Evolutionary conservation across 2,113 vertebrate genomes (phyloP), one percentile per base, ranked within the genome.

Genomic region (Thomomys bottae): DNA sequence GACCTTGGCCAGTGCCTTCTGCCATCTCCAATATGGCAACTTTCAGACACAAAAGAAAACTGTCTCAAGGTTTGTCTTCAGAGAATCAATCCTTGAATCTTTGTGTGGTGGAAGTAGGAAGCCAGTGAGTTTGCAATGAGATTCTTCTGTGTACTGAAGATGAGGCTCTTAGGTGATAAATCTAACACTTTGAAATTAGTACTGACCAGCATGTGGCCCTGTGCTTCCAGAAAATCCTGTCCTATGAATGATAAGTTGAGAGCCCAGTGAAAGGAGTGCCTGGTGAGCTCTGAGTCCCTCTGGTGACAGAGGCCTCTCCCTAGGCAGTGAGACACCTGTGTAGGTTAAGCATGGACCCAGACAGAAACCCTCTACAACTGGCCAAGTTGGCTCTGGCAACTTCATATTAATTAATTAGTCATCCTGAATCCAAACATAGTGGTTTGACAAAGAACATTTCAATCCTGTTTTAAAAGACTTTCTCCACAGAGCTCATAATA

Each of bases 401-500:
- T 10, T 94, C 72, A 61, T 45, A 32, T 86, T 36, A 82, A 89
- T 45, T 80, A 82, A 89, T 45, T 80, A 95, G 23, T 61, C 73
- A 24, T 26, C 26, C 45, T 84, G 30, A 61, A 30, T 72, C 54
- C 78, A 93, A 83, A 71, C 63, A 86, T 3, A 86, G 77, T 73
- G 89, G 87, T 23, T 42, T 91, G 63, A 92, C 0, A 84, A 66
- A 94, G 84, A 49, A 90, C 42, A 11, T 71, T 90, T 90, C 92
- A 96, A 63, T 82, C 93, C 78, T 83, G 57, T 88, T 92, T 79
- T 38, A 96, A 95, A 64, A 84, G 77, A 76, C 79, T 94, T 0
- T 59, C 72, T 96, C 79, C 85, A 77, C 81, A 89, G 81, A 93
- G 68, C 84, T 76, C 80, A 85, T 82, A 90, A 95, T 84, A 96